Evolutionary conservation across 2,113 vertebrate genomes (phyloP).

Genomic region (Dicaeum eximium): DNA sequence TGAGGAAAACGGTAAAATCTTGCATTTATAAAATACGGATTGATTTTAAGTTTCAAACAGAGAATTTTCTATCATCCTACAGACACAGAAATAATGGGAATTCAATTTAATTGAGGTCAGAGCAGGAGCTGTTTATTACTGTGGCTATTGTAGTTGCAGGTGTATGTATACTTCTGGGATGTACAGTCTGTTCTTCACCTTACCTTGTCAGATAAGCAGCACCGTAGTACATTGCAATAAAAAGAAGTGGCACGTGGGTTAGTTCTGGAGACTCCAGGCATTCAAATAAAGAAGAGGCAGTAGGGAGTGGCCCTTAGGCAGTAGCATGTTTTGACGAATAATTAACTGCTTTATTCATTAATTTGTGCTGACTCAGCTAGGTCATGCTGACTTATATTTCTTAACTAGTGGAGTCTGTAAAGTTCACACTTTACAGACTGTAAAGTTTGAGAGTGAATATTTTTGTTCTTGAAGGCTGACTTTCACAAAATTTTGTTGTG

Average conservation of each 20-base stretch:
- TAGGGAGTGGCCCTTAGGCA: neutral
- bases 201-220: neutral
- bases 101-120: neutral
- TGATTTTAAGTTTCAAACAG: neutral
- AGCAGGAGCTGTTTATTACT: neutral
- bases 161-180: neutral
- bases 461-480: neutral
- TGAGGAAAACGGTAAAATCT: neutral
- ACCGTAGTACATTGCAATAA: neutral
- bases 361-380: neutral
- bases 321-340: neutral
- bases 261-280: neutral
- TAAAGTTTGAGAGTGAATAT: neutral
- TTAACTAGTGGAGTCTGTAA: neutral
- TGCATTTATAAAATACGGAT: neutral
- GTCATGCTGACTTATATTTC: neutral
- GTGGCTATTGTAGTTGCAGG: neutral
- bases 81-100: neutral
- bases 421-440: fast-evolving
- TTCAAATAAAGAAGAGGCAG: neutral
- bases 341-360: neutral
- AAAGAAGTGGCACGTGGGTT: neutral
- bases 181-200: neutral
- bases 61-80: neutral
- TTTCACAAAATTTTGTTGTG: neutral